Conservation (phyloP, 2,797 vertebrate species). For the Oryzias dopingdopingensis region DNA sequence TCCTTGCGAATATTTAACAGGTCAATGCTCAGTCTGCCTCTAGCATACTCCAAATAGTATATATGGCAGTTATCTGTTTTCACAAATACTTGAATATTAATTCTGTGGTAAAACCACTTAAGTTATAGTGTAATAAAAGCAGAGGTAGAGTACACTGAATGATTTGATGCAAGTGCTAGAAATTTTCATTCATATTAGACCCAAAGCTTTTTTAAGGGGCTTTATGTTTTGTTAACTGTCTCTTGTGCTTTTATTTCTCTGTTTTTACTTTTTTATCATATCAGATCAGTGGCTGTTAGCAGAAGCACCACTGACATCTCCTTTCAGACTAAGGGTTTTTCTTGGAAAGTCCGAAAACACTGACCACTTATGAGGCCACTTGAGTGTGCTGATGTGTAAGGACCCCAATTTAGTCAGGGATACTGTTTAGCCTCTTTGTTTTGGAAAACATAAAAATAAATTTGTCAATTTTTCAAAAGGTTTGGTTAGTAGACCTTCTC, state of each 20-base stretch:
- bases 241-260: neutral
- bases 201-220: too few species aligned
- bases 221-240: neutral
- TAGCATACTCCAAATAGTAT: constrained; percentile 28
- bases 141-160: constrained; percentile 49
- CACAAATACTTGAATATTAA: constrained; percentile 40
- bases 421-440: neutral
- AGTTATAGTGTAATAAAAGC: constrained; percentile 14
- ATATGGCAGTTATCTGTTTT: constrained; percentile 37
- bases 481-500: neutral
- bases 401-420: neutral
- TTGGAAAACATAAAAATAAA: constrained; percentile 1
- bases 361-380: neutral
- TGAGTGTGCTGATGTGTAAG: neutral
- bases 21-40: constrained; percentile 40
- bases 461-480: neutral
- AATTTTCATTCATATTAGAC: too few species aligned
- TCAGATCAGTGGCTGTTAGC: neutral
- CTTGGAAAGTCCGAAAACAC: constrained; percentile 3
- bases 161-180: constrained; percentile 8
- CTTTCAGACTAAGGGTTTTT: constrained; percentile 9
- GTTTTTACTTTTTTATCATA: constrained; percentile 11
- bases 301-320: constrained; percentile 10
- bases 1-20: constrained; percentile 43
- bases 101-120: constrained; percentile 25